Percentiles rank a stretch among this genome's conserved stretches.
phyloP scores from a whole-genome alignment of 2,888 invertebrate genomes.

The Papilio elwesi region DNA sequence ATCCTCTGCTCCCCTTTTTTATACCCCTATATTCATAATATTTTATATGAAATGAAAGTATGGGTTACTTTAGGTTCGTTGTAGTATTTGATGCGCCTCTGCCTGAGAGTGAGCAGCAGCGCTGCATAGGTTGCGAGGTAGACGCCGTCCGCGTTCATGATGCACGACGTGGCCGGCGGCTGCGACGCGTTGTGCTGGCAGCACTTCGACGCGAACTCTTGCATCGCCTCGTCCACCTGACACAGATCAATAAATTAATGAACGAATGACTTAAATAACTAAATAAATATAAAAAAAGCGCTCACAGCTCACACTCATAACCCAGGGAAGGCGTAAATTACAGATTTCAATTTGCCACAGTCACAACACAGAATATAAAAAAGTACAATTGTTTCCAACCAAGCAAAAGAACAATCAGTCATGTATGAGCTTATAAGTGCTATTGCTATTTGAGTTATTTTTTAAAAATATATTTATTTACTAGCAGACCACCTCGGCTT shows the following conservation, averaged over 20 bases:
- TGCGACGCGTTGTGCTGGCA: constrained; percentile 90
- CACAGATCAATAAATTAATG: too few species aligned
- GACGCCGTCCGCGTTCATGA: constrained; percentile 97
- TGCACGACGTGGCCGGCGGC: constrained; percentile 87
- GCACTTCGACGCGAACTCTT: constrained; percentile 95
- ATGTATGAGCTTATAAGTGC: too few species aligned
- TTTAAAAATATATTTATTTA: too few species aligned
- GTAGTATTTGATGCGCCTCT: constrained; percentile 91
- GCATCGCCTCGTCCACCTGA: constrained; percentile 94
- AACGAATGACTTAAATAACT: background rate
- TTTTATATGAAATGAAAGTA: background rate
- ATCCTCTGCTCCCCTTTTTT: too few species aligned
- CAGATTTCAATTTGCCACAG: too few species aligned
- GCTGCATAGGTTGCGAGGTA: constrained; percentile 96
- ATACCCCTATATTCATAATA: too few species aligned
- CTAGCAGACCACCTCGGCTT: too few species aligned
- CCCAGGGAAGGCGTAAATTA: too few species aligned
- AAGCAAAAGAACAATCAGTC: too few species aligned
- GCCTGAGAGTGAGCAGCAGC: constrained; percentile 90
- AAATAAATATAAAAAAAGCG: background rate
- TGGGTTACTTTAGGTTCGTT: constrained; percentile 77
- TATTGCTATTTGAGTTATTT: too few species aligned
- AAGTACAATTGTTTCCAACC: background rate
- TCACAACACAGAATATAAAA: background rate
- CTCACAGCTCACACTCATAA: too few species aligned